These are phyloP conservation scores for Reticulitermes speratus DNA, from an alignment of 1,140 invertebrate genomes.

Conservation along the genomic window DNA sequence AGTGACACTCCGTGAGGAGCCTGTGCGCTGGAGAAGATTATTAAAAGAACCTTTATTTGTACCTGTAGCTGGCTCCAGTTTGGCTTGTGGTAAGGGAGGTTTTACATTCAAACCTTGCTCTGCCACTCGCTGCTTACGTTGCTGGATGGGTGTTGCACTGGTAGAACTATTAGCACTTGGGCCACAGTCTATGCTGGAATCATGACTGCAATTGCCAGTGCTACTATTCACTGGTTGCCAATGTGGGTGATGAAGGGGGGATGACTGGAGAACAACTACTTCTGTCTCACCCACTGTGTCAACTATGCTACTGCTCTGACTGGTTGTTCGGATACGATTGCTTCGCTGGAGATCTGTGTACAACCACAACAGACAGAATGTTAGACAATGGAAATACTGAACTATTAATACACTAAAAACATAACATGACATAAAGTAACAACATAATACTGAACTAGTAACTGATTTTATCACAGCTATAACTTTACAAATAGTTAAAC, in stretches of 20 bases:
- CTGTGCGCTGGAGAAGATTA: neutral
- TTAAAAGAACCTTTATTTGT: neutral
- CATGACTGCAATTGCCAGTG: slow-evolving; percentile 31
- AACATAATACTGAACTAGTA: no score
- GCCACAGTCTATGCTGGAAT: neutral
- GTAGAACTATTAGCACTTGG: slow-evolving; percentile 40
- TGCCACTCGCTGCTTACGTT: slow-evolving; percentile 33
- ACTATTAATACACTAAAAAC: no score
- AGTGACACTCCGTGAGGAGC: slow-evolving; percentile 11
- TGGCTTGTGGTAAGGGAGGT: slow-evolving; percentile 8
- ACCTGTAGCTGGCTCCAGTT: neutral
- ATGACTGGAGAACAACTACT: slow-evolving; percentile 56
- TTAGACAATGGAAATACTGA: neutral
- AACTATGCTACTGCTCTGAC: slow-evolving; percentile 7
- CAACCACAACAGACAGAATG: neutral
- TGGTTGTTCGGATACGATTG: slow-evolving; percentile 22
- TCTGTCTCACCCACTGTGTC: slow-evolving; percentile 47
- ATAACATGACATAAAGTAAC: no score
- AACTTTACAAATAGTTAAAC: no score
- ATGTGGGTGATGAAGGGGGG: slow-evolving; percentile 48
- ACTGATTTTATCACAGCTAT: no score
- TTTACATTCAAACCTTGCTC: neutral
- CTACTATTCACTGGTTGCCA: slow-evolving; percentile 52
- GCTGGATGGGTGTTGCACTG: slow-evolving; percentile 48
- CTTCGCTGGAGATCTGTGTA: neutral